phyloP scores from a whole-genome alignment of 2,888 invertebrate genomes.

The Zelleria hepariella region DNA sequence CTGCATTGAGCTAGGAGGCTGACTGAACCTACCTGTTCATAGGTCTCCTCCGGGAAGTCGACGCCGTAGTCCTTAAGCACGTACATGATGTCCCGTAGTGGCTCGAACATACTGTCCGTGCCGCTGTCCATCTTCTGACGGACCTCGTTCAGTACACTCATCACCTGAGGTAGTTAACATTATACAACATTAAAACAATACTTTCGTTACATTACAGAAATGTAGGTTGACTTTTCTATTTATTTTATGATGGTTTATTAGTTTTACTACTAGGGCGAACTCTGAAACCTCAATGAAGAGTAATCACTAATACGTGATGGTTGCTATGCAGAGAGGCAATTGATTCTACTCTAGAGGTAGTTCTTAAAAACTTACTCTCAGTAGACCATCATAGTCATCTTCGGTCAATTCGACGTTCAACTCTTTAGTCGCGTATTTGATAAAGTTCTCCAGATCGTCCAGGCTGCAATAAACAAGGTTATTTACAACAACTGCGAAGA shows the following conservation, averaged over 20 bases:
- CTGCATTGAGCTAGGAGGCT: too few species aligned
- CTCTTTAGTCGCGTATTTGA: slow-evolving; percentile 79
- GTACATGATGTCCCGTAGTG: slow-evolving; percentile 87
- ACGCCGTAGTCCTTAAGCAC: slow-evolving; percentile 88
- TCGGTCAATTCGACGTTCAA: slow-evolving; percentile 81
- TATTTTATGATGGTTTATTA: not conserved
- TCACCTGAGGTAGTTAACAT: slow-evolving; percentile 59
- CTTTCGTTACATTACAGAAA: not conserved
- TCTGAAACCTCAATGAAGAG: not conserved
- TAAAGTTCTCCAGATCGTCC: slow-evolving; percentile 83
- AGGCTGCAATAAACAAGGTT: slow-evolving; percentile 70
- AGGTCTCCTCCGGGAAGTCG: slow-evolving; percentile 84
- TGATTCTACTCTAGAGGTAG: not conserved
- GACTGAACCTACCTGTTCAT: slow-evolving; percentile 81
- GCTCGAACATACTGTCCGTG: slow-evolving; percentile 93
- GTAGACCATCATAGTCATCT: slow-evolving; percentile 88
- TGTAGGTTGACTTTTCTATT: not conserved
- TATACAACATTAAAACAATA: not conserved
- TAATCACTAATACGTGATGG: not conserved
- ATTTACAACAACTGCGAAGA: too few species aligned
- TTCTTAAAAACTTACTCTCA: slow-evolving; percentile 47
- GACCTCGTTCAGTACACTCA: slow-evolving; percentile 89
- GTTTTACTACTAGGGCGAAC: not conserved
- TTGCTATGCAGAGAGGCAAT: not conserved
- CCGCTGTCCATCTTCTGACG: slow-evolving; percentile 73